Conservation (phyloP, 2,113 vertebrate species). For the Onychostruthus taczanowskii region DNA sequence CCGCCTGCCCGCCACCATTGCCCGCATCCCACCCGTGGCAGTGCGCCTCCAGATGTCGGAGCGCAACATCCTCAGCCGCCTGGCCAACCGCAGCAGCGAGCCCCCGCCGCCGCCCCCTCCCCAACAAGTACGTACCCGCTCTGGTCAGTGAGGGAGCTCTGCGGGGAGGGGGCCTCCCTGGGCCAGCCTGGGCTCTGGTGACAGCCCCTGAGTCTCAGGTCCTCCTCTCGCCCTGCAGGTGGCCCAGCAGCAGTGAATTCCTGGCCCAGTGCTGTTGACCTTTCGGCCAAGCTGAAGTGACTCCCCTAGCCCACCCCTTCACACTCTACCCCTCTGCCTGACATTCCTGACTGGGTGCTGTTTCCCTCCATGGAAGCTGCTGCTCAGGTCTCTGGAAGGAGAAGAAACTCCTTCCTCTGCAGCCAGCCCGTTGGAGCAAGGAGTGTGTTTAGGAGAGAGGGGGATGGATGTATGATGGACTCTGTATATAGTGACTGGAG, state of each 20-base stretch:
- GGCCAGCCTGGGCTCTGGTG: not conserved
- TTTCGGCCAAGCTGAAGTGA: slow-evolving; percentile 71
- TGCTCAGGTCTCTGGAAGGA: slow-evolving; percentile 50
- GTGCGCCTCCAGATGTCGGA: slow-evolving; percentile 97
- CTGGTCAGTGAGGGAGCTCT: not conserved
- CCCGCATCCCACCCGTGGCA: slow-evolving; percentile 93
- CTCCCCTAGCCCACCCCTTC: slow-evolving; percentile 2
- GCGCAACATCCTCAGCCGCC: slow-evolving; percentile 94
- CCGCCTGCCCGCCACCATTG: slow-evolving; percentile 92
- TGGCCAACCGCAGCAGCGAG: slow-evolving; percentile 92
- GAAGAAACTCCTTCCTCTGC: slow-evolving; percentile 34
- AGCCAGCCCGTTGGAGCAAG: slow-evolving; percentile 67
- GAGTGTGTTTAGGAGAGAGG: slow-evolving; percentile 68
- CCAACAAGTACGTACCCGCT: slow-evolving; percentile 82
- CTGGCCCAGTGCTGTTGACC: slow-evolving; percentile 39
- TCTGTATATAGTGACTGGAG: slow-evolving; percentile 73
- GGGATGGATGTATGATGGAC: slow-evolving; percentile 48
- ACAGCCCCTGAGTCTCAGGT: not conserved
- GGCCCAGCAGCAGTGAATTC: slow-evolving; percentile 79
- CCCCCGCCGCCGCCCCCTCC: slow-evolving; percentile 81
- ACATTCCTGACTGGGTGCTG: slow-evolving; percentile 65
- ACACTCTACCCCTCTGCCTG: slow-evolving; percentile 67
- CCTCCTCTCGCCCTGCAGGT: slow-evolving; percentile 49
- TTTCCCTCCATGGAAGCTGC: slow-evolving; percentile 62
- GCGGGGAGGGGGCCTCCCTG: not conserved